phyloP scores from a whole-genome alignment of 2,113 vertebrate genomes.

The Pristiophorus japonicus region DNA sequence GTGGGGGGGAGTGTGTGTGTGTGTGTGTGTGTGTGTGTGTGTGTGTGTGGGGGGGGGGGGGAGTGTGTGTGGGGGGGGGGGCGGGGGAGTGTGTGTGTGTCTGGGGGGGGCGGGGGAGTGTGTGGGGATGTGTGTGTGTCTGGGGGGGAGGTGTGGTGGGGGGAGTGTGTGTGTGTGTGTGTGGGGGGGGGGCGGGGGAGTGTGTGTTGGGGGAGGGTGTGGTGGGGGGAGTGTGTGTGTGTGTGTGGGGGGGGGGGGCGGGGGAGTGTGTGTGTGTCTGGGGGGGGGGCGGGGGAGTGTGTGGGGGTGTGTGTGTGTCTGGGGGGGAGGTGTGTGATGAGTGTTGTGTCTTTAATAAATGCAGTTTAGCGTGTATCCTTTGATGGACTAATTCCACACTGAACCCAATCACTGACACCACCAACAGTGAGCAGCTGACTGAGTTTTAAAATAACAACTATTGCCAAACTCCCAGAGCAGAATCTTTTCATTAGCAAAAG shows the following conservation, averaged over 20 bases:
- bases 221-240: too few species aligned
- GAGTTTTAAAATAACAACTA: background rate
- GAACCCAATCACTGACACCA: background rate
- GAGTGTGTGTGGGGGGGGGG: too few species aligned
- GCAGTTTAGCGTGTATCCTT: background rate
- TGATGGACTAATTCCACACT: background rate
- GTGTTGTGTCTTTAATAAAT: background rate
- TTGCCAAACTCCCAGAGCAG: background rate
- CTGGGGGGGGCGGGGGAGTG: background rate
- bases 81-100: too few species aligned
- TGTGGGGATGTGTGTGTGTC: background rate
- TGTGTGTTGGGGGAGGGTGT: too few species aligned
- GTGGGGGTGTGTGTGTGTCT: background rate
- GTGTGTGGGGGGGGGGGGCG: background rate
- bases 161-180: too few species aligned
- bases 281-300: background rate
- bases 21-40: background rate
- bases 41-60: too few species aligned
- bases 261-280: too few species aligned
- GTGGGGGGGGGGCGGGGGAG: too few species aligned
- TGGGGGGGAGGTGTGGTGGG: too few species aligned
- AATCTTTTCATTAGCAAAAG: background rate
- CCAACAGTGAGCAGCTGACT: background rate
- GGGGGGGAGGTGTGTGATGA: background rate
- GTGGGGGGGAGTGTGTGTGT: too few species aligned